Conservation (phyloP, 2,888 invertebrate genomes). For the Mylabris sibirica region DNA sequence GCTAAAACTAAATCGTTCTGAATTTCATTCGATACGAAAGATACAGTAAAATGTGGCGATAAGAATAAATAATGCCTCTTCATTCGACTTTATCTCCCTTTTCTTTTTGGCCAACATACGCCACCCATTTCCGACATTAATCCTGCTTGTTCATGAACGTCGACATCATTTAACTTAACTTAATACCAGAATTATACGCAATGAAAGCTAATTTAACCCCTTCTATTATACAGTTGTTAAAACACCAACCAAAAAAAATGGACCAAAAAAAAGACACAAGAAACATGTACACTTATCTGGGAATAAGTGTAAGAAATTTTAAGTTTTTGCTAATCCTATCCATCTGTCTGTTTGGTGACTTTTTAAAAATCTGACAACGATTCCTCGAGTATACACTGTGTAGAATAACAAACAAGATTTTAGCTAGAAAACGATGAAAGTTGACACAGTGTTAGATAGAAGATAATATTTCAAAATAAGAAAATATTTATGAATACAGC, state of each 20-base stretch:
- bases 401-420: conserved; percentile 54
- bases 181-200: conserved; percentile 47
- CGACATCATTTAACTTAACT: conserved; percentile 56
- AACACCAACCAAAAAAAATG: neutral
- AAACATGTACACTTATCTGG: neutral
- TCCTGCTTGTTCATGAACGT: conserved; percentile 58
- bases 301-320: neutral
- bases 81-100: conserved; percentile 56
- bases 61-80: conserved; percentile 59
- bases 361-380: conserved; percentile 57
- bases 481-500: neutral
- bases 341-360: conserved; percentile 3
- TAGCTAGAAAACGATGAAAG: neutral
- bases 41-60: conserved; percentile 57
- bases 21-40: conserved; percentile 53
- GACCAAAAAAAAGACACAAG: neutral
- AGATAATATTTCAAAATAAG: neutral
- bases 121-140: conserved; percentile 60
- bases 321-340: neutral
- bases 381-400: conserved; percentile 55
- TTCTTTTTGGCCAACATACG: conserved; percentile 56
- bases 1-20: conserved; percentile 48
- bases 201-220: conserved; percentile 16
- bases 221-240: conserved; percentile 12
- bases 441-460: conserved; percentile 2